Percentiles rank a stretch among this genome's conserved stretches.
These are phyloP conservation scores for Diplosoma virens DNA, from an alignment of 23 tunicate genomes.

Conservation along the genomic window DNA sequence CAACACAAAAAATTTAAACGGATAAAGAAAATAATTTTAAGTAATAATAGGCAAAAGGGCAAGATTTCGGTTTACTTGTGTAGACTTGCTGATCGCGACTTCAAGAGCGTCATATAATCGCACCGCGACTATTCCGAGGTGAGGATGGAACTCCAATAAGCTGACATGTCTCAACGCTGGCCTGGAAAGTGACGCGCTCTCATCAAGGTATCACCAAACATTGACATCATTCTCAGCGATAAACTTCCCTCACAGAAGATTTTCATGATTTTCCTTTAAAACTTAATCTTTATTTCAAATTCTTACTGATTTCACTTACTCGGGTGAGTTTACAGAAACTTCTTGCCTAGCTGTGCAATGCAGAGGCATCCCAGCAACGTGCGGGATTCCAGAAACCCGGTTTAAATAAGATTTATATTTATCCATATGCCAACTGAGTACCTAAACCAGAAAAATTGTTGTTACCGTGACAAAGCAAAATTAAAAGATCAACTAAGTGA, in stretches of 20 bases:
- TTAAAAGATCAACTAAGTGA: too few relatives aligned
- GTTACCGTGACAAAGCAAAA: too few relatives aligned
- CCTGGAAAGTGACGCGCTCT: conserved; percentile 35
- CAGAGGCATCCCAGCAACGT: conserved; percentile 64
- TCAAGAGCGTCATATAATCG: conserved; percentile 45
- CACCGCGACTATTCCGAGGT: conserved; percentile 48
- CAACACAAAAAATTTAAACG: too few relatives aligned
- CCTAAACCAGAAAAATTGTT: conserved; percentile 27
- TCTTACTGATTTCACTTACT: too few relatives aligned
- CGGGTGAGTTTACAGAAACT: conserved; percentile 53
- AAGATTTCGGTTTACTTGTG: too few relatives aligned
- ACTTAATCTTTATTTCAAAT: too few relatives aligned
- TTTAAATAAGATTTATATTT: conserved; percentile 41
- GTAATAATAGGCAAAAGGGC: too few relatives aligned
- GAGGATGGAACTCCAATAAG: conserved; percentile 86
- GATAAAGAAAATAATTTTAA: too few relatives aligned
- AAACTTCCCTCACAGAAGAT: too few relatives aligned
- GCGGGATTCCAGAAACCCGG: background rate
- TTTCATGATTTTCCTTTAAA: too few relatives aligned
- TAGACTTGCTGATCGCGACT: conserved; percentile 13
- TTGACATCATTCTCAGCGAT: too few relatives aligned
- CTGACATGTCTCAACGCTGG: conserved; percentile 64
- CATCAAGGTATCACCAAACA: too few relatives aligned
- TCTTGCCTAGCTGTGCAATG: conserved; percentile 34
- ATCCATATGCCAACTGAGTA: conserved; percentile 55